Conservation (phyloP, 2,113 vertebrate genomes). For the Riparia riparia region DNA sequence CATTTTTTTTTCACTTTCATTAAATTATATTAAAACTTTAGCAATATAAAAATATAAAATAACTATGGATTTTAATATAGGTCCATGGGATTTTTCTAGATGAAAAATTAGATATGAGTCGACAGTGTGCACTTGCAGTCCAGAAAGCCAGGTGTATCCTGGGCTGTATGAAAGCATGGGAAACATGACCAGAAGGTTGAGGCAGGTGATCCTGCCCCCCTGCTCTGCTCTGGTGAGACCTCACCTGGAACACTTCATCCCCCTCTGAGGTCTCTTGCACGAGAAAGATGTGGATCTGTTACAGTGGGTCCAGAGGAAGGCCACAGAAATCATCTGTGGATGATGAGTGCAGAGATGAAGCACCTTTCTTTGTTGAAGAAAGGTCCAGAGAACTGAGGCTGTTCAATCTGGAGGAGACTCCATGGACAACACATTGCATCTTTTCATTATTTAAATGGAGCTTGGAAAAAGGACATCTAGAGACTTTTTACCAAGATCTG, state of each 20-base stretch:
- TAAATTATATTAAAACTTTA: neutral
- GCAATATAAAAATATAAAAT: neutral
- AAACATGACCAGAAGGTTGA: neutral
- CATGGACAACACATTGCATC: neutral
- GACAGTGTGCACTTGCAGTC: fast-evolving
- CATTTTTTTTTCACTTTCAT: neutral
- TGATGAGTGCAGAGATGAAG: neutral
- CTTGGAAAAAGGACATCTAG: neutral
- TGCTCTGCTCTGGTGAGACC: neutral
- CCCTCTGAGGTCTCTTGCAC: neutral
- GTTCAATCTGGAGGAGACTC: neutral
- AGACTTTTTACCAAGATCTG: neutral
- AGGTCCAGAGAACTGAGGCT: neutral
- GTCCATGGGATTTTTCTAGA: neutral
- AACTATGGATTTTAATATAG: neutral
- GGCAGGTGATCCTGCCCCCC: neutral
- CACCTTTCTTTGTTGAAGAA: neutral
- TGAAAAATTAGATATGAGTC: neutral
- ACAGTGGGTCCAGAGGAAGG: neutral
- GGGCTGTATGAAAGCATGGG: neutral
- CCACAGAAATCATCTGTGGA: neutral
- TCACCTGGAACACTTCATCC: neutral
- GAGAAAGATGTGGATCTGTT: neutral
- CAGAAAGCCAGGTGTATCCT: neutral
- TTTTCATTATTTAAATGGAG: neutral